These are phyloP conservation scores for Tupiocoris notatus DNA, from an alignment of 2,888 invertebrate species.

Conservation along the genomic window DNA sequence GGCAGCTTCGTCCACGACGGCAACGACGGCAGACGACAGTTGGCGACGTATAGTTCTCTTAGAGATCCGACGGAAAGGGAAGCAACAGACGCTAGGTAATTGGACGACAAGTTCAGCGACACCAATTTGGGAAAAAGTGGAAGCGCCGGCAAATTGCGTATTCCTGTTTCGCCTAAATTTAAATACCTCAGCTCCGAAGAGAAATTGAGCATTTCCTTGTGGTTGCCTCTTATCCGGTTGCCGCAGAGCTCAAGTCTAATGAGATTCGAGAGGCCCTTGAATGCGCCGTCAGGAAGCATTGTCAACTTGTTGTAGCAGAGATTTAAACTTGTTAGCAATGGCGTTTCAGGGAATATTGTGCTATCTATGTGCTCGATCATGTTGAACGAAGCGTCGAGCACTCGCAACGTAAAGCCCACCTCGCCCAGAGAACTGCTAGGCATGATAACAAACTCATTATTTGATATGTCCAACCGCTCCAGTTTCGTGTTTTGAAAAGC, in stretches of 20 bases:
- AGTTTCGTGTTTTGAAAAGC: slow-evolving; percentile 76
- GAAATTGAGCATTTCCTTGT: slow-evolving; percentile 84
- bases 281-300: slow-evolving; percentile 84
- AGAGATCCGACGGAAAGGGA: slow-evolving; percentile 57
- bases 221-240: slow-evolving; percentile 78
- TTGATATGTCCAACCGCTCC: slow-evolving; percentile 76
- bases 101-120: slow-evolving; percentile 75
- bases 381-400: slow-evolving; percentile 75
- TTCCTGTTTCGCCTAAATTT: slow-evolving; percentile 72
- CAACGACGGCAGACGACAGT: slow-evolving; percentile 72
- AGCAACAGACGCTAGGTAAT: slow-evolving; percentile 70
- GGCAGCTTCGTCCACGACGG: slow-evolving; percentile 73
- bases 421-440: slow-evolving; percentile 75
- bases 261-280: slow-evolving; percentile 74
- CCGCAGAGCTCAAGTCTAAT: slow-evolving; percentile 77
- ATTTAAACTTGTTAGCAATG: slow-evolving; percentile 73
- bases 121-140: slow-evolving; percentile 73
- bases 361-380: slow-evolving; percentile 82
- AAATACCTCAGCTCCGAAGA: slow-evolving; percentile 76
- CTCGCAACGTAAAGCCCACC: slow-evolving; percentile 74
- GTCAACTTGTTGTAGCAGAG: slow-evolving; percentile 77
- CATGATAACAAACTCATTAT: slow-evolving; percentile 75
- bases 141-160: slow-evolving; percentile 72
- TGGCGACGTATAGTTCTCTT: slow-evolving; percentile 71
- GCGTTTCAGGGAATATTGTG: slow-evolving; percentile 80